Evolutionary conservation across 1,140 invertebrate species (phyloP), one percentile per base, ranked within the genome.

Genomic region (Medauroidea extradentata): DNA sequence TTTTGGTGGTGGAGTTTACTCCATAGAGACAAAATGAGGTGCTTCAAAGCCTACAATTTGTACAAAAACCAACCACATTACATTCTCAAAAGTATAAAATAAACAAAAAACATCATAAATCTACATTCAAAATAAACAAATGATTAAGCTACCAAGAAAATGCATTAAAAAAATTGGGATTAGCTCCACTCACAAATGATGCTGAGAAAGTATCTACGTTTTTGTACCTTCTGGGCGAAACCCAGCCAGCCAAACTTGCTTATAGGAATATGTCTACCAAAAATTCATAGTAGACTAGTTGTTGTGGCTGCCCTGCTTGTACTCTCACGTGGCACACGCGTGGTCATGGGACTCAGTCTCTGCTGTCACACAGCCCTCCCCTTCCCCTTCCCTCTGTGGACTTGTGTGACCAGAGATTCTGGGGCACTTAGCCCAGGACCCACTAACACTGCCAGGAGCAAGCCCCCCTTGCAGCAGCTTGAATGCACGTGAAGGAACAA

Each of bases 401-500:
- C 54, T 29, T 18, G 50, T 60, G 9, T 18, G 16, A 52, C 58
- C 64, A 8, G 61, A 52, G 38, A 69, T 61, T 57, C 65, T 42
- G 9, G 67, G 67, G 57, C 67, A 70, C 42, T 67, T 66, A 16
- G 63, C 66, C 53, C 53, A 60, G 1, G 63, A 54, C 9, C 63
- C 67, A 34, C 63, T 60, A 38, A 67, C 63, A 25, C 60, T 43
- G 38, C 64, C 62, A 14, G 66, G 56, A 34, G 52, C 62, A 23
- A 64, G 62, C 9, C 64, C 61, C 11, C 41, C 24, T 29, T 56
- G 57, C 14, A 81, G 64, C 0, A 76, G 63, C 52, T 72, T 76
- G 58, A 81, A 81, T 3, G 78, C 75, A 58, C 77, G 75, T 3
- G 80, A 81, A 2, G 81, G 79, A 19, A 80, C 53, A n/a, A 79